A percentile compares a stretch with the other conserved stretches of the same genome.
Evolutionary conservation across 2,113 vertebrate genomes (phyloP).

Genomic region (Miniopterus natalensis): DNA sequence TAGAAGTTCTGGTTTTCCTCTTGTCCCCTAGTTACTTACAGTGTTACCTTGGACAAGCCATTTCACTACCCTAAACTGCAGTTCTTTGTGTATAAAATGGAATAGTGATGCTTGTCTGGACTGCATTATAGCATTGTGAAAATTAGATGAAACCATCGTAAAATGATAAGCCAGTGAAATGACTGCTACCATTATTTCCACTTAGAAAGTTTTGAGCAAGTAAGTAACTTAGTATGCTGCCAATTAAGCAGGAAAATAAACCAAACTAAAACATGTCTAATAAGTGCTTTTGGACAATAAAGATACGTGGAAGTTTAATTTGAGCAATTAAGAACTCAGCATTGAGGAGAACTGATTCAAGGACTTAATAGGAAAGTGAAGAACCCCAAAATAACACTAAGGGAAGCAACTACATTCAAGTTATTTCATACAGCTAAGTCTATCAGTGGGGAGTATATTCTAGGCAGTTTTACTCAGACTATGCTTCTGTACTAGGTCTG

Average conservation of each 20-base stretch:
- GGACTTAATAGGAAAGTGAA: not conserved
- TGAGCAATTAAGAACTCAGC: not conserved
- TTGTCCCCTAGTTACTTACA: not conserved
- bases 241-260: conserved; percentile 20
- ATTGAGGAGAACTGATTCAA: not conserved
- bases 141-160: not conserved
- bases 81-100: not conserved
- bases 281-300: not conserved
- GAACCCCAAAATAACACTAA: not conserved
- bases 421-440: not conserved
- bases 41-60: not conserved
- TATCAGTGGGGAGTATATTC: not conserved
- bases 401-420: not conserved
- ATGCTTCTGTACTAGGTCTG: not conserved
- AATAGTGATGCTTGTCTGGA: not conserved
- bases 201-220: not conserved
- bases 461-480: not conserved
- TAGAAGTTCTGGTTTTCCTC: not conserved
- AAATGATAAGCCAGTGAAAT: not conserved
- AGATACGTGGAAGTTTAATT: conserved; percentile 4
- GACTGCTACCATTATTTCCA: not conserved
- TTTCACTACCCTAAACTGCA: not conserved
- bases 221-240: not conserved
- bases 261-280: not conserved
- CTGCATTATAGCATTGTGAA: not conserved